Percentiles rank a stretch among this genome's conserved stretches.
These are phyloP conservation scores for Coreius guichenoti DNA, from an alignment of 2,797 vertebrate species.

Conservation along the genomic window DNA sequence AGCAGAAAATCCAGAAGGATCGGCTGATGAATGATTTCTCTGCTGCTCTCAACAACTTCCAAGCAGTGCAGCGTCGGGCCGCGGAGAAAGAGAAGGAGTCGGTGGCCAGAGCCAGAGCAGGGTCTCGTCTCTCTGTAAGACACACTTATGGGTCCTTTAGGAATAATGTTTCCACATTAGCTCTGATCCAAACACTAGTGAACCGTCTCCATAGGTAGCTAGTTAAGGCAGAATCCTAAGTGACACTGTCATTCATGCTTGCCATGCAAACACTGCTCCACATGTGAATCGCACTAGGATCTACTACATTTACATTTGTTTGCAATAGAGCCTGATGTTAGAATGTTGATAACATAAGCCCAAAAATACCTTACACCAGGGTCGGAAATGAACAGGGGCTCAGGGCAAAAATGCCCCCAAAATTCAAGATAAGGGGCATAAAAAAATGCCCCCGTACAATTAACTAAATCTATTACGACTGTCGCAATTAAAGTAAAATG, in stretches of 20 bases:
- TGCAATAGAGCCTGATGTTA: background rate
- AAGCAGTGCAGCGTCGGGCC: constrained; percentile 83
- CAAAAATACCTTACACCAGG: background rate
- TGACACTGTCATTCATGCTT: background rate
- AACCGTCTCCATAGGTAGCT: background rate
- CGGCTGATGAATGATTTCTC: constrained; percentile 91
- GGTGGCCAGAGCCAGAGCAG: constrained; percentile 83
- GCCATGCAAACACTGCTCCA: background rate
- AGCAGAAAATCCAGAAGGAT: constrained; percentile 88
- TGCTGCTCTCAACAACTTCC: constrained; percentile 85
- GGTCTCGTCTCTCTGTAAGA: constrained; percentile 83
- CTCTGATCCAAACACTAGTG: background rate
- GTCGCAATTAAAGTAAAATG: no score
- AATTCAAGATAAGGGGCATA: no score
- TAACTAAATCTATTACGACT: no score
- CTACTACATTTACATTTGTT: background rate
- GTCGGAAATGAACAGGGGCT: background rate
- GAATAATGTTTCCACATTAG: background rate
- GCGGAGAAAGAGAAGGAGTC: constrained; percentile 87
- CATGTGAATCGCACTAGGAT: background rate
- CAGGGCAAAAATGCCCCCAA: background rate
- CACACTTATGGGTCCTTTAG: background rate
- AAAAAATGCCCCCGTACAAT: no score
- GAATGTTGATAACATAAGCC: background rate
- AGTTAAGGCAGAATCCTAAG: background rate